A percentile compares a stretch with the other conserved stretches of the same genome.
These are phyloP conservation scores for Zaprionus tsacasi DNA, from an alignment of 1,140 invertebrate species.

Conservation along the genomic window DNA sequence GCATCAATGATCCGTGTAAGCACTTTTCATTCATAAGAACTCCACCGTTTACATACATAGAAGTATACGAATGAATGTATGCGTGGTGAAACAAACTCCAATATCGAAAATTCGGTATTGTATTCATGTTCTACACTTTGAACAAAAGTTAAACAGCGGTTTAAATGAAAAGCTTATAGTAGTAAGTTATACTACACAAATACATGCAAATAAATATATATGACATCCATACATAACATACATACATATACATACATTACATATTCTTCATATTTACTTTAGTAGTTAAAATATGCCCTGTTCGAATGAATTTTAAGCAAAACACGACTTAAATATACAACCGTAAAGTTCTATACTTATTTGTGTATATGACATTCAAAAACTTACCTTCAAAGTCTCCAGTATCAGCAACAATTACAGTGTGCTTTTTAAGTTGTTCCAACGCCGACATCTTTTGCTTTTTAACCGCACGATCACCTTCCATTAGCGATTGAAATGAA, in stretches of 20 bases:
- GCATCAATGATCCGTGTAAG: constrained; percentile 2
- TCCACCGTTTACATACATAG: background rate
- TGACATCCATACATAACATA: too few species aligned
- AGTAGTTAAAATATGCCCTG: background rate
- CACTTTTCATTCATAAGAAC: background rate
- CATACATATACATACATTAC: background rate
- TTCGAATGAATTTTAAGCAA: background rate
- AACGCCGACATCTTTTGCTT: constrained; percentile 61
- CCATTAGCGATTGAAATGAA: constrained; percentile 39
- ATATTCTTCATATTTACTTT: background rate
- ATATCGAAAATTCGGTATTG: background rate
- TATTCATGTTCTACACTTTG: background rate
- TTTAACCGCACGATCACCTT: constrained; percentile 54
- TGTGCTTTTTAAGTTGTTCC: constrained; percentile 90
- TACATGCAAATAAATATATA: too few species aligned
- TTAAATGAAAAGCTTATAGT: too few species aligned
- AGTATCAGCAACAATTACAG: constrained; percentile 98
- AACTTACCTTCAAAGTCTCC: constrained; percentile 93
- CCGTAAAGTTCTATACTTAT: background rate
- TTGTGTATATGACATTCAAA: background rate
- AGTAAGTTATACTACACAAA: background rate
- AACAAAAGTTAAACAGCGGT: too few species aligned
- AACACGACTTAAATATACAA: background rate
- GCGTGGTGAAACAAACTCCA: background rate
- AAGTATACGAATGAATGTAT: background rate